These are phyloP conservation scores for Probaryconus sp. DNA, from an alignment of 1,140 invertebrate genomes.

Conservation along the genomic window DNA sequence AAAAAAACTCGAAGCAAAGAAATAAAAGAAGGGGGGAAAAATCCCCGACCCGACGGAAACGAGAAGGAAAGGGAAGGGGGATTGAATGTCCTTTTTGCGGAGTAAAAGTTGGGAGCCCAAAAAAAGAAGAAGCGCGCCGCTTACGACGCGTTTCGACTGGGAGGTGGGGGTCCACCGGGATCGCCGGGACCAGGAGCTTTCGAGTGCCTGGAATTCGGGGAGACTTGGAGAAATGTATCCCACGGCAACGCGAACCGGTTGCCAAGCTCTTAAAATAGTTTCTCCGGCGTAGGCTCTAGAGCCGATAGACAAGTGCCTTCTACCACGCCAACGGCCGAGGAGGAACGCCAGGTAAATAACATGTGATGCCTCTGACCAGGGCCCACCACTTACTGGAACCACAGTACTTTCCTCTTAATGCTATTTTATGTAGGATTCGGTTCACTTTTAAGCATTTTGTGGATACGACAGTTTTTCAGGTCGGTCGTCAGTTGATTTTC, in stretches of 20 bases:
- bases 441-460: no score
- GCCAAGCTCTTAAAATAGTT: slow-evolving; percentile 76
- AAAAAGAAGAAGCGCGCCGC: slow-evolving; percentile 45
- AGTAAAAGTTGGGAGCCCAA: slow-evolving; percentile 52
- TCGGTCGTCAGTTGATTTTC: no score
- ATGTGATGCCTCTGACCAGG: slow-evolving; percentile 11
- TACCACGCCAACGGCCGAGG: slow-evolving; percentile 36
- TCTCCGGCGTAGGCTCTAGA: slow-evolving; percentile 70
- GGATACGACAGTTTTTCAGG: no score
- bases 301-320: slow-evolving; percentile 45
- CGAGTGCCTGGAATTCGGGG: slow-evolving; percentile 33
- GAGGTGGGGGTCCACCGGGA: slow-evolving; percentile 53
- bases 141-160: not conserved
- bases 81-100: slow-evolving; percentile 53
- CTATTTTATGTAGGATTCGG: no score
- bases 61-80: slow-evolving; percentile 13
- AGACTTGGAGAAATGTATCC: slow-evolving; percentile 64
- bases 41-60: slow-evolving; percentile 26
- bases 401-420: no score
- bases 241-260: slow-evolving; percentile 74
- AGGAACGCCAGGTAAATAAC: slow-evolving; percentile 59
- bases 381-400: no score
- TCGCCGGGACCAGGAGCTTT: slow-evolving; percentile 34
- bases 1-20: slow-evolving; percentile 2
- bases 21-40: slow-evolving; percentile 45